phyloP scores from a whole-genome alignment of 2,797 vertebrate genomes.

The Onychomys torridus region DNA sequence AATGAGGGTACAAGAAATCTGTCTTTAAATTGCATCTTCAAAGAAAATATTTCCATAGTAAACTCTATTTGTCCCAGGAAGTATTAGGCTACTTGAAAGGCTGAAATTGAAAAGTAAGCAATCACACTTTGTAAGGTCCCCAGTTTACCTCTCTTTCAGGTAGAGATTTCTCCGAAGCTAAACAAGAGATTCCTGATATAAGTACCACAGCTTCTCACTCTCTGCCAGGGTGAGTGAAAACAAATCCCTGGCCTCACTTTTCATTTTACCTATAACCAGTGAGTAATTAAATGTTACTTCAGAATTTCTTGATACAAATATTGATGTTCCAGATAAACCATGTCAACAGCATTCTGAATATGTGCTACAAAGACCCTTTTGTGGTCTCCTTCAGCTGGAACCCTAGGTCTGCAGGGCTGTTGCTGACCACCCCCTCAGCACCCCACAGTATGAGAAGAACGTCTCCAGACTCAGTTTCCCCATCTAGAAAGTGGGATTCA shows the following conservation, averaged over 20 bases:
- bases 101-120: conserved; percentile 83
- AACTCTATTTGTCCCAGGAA: conserved; percentile 83
- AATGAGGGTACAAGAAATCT: conserved; percentile 78
- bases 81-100: conserved; percentile 80
- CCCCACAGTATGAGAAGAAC: background rate
- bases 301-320: conserved; percentile 43
- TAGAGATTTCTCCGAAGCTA: conserved; percentile 78
- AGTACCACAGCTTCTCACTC: background rate
- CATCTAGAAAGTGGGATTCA: background rate
- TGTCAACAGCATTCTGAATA: background rate
- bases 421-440: background rate
- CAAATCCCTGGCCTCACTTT: background rate
- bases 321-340: conserved; percentile 22
- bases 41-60: conserved; percentile 81
- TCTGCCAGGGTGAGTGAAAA: background rate
- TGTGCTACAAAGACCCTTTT: background rate
- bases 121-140: conserved; percentile 79
- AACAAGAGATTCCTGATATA: background rate
- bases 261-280: background rate
- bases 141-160: conserved; percentile 71
- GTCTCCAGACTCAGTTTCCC: background rate
- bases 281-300: conserved; percentile 34
- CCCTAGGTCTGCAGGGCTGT: background rate
- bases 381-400: background rate
- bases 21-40: conserved; percentile 82